Percentiles rank a stretch among this genome's conserved stretches.
These are phyloP conservation scores for Atherinosoma microstoma DNA, from an alignment of 2,797 vertebrate genomes.

Conservation along the genomic window DNA sequence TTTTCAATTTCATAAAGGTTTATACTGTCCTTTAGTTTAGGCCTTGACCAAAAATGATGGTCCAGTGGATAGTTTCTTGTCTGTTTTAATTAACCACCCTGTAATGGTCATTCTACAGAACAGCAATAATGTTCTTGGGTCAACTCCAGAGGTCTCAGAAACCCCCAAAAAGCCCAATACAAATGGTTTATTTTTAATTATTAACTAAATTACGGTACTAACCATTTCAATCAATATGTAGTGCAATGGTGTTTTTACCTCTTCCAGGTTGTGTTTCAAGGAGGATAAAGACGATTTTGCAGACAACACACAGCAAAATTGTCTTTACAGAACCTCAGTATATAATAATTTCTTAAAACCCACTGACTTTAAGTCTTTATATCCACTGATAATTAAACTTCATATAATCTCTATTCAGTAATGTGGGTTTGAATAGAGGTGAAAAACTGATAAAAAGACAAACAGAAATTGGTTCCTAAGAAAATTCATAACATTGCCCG, in stretches of 20 bases:
- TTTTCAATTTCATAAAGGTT: not conserved
- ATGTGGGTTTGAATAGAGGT: too few relatives aligned
- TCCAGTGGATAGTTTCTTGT: not conserved
- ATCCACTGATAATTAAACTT: not conserved
- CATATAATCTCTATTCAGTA: not conserved
- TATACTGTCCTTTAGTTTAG: not conserved
- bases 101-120: not conserved
- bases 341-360: not conserved
- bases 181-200: not conserved
- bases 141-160: not conserved
- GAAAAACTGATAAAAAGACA: too few relatives aligned
- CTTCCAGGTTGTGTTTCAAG: too few relatives aligned
- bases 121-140: not conserved
- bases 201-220: not conserved
- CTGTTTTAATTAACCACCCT: not conserved
- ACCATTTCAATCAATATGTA: too few relatives aligned
- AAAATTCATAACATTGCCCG: too few relatives aligned
- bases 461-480: too few relatives aligned
- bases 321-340: slow-evolving; percentile 4
- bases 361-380: not conserved
- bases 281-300: too few relatives aligned
- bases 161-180: not conserved
- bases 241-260: too few relatives aligned
- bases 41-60: not conserved
- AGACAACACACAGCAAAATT: slow-evolving; percentile 28